Conservation (phyloP, 2,113 vertebrate genomes). For the Catharus bicknelli region DNA sequence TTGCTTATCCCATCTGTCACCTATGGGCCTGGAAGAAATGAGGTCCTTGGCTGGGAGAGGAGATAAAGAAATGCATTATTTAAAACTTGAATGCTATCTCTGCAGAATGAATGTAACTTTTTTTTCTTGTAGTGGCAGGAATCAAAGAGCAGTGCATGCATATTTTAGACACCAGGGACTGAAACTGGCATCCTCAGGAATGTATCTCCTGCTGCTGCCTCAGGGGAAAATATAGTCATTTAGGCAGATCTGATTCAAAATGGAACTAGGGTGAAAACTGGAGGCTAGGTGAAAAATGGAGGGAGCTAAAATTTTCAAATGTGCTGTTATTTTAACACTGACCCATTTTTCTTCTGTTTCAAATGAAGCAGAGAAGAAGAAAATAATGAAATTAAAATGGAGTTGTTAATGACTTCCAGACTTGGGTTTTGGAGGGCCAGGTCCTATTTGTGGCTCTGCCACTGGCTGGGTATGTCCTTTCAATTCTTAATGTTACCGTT, state of each 20-base stretch:
- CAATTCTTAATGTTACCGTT: neutral
- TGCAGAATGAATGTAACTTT: neutral
- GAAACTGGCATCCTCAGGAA: neutral
- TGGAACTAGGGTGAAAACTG: conserved; percentile 19
- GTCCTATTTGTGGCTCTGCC: neutral
- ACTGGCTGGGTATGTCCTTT: neutral
- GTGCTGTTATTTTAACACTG: neutral
- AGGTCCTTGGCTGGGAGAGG: neutral
- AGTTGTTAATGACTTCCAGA: neutral
- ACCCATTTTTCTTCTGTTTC: neutral
- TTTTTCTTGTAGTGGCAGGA: neutral
- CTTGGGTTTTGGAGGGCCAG: neutral
- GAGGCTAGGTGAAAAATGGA: conserved; percentile 36
- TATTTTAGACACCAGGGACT: conserved; percentile 1
- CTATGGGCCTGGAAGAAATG: neutral
- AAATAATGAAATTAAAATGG: neutral
- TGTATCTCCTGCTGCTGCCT: neutral
- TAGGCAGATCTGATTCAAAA: conserved; percentile 21
- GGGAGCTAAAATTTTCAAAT: neutral
- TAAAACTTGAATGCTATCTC: conserved; percentile 1
- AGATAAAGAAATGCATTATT: conserved; percentile 25
- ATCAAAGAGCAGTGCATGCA: neutral
- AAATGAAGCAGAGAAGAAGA: neutral
- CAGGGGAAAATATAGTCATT: neutral
- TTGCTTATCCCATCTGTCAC: neutral